Base-by-base conservation (phyloP, 2,888 invertebrate genomes). In the Tridacna crocea region DNA sequence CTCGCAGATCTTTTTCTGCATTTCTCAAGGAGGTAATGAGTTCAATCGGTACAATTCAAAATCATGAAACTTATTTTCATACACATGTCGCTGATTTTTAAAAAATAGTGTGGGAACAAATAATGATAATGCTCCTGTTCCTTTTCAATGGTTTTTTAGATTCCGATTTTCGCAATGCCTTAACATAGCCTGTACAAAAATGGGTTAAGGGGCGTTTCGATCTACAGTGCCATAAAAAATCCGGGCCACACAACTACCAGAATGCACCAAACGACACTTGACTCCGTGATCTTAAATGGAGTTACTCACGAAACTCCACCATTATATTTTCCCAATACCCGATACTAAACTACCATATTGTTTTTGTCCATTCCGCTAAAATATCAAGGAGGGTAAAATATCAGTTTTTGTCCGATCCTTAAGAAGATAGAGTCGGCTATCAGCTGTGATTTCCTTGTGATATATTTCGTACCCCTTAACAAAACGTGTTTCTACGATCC, bases 211-310 rank as follows among this genome's bases (percentile, higher is more conserved):
- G 46, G 66, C n/a, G 13, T 13, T 11, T n/a, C 66, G 46, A 36
- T 66, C 66, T n/a, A 11, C 15, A 47, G 51, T 70, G 70, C 51
- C 47, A 70, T 70, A 70, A 48, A 70, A 68, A 74, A n/a, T 76
- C 55, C 48, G 80, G 86, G 82, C 86, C 86, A 86, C 86, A 86
- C 86, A 86, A 70, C 80, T 75, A 82, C 73, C 36, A 48, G 60
- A 47, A 68, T 74, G 85, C 75, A 86, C 85, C 80, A 15, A 83
- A 75, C 79, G 85, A 86, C 85, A 77, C n/a, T 70, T 55, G 24
- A 63, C 68, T 58, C 70, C 22, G 22, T 26, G 63, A 51, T 55
- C 65, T 75, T 84, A 75, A 86, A 80, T 86, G 83, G 77, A 76
- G 75, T 72, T 75, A 47, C 77, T 77, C 86, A 86, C 86, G 86